phyloP scores from a whole-genome alignment of 2,113 vertebrate species.

The Paramisgurnus dabryanus region DNA sequence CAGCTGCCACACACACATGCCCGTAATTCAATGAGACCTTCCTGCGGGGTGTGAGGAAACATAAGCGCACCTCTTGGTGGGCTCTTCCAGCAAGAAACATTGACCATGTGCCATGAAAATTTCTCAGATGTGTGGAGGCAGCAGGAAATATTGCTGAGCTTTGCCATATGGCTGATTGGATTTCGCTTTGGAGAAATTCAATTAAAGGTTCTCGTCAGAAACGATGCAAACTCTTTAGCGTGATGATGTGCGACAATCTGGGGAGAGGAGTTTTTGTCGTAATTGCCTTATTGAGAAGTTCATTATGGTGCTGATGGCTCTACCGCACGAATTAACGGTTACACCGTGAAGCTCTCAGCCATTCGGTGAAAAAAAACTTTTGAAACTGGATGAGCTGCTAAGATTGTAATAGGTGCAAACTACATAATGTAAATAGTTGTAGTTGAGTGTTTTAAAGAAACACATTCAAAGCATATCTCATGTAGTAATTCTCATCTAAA shows the following conservation, averaged over 20 bases:
- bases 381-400: neutral
- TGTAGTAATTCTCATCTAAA: conserved; percentile 3
- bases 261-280: conserved; percentile 8
- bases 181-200: conserved; percentile 57
- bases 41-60: conserved; percentile 75
- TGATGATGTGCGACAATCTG: neutral
- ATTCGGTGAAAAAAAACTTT: neutral
- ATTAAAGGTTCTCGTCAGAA: conserved; percentile 58
- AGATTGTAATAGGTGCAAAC: neutral
- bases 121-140: conserved; percentile 29
- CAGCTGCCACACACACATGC: conserved; percentile 87
- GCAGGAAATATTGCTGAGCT: conserved; percentile 60
- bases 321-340: neutral
- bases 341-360: neutral
- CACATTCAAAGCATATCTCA: neutral
- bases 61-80: conserved; percentile 74
- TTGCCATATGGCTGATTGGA: conserved; percentile 67
- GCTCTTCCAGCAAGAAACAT: conserved; percentile 60
- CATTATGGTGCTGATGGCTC: neutral
- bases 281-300: conserved; percentile 31
- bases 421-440: conserved; percentile 5
- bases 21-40: conserved; percentile 86
- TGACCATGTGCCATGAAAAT: conserved; percentile 62
- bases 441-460: neutral
- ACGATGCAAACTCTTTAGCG: conserved; percentile 57